These are phyloP conservation scores for Nomia melanderi DNA, from an alignment of 1,140 invertebrate genomes.

Conservation along the genomic window DNA sequence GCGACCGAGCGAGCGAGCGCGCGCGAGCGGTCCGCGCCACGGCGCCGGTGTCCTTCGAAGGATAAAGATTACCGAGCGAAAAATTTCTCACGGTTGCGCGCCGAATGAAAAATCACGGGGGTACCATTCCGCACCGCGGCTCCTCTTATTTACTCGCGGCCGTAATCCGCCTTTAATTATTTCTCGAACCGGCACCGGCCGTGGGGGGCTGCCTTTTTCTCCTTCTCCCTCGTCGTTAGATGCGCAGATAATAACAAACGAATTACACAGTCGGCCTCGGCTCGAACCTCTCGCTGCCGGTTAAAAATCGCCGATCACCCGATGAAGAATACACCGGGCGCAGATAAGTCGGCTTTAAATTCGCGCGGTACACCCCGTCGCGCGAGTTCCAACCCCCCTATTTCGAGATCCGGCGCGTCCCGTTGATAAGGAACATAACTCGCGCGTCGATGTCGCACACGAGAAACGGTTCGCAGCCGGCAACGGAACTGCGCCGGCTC, in stretches of 20 bases:
- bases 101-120: constrained; percentile 2
- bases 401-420: constrained; percentile 19
- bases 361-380: background rate
- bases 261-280: constrained; percentile 19
- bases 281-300: background rate
- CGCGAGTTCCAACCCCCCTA: background rate
- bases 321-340: background rate
- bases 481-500: constrained; percentile 23
- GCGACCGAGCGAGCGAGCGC: constrained; percentile 10
- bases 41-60: constrained; percentile 27
- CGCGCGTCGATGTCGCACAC: constrained; percentile 33
- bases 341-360: constrained; percentile 24
- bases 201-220: background rate
- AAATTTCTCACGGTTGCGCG: constrained; percentile 46
- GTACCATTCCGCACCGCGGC: background rate
- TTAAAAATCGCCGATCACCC: constrained; percentile 12
- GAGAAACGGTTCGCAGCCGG: constrained; percentile 27
- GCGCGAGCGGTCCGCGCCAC: background rate
- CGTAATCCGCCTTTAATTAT: constrained; percentile 19
- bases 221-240: constrained; percentile 16
- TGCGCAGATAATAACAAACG: constrained; percentile 19
- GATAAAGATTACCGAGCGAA: constrained; percentile 42
- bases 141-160: constrained; percentile 11
- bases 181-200: constrained; percentile 5
- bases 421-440: constrained; percentile 59